Evolutionary conservation across 2,888 invertebrate species (phyloP).

Genomic region (Xestobium rufovillosum): DNA sequence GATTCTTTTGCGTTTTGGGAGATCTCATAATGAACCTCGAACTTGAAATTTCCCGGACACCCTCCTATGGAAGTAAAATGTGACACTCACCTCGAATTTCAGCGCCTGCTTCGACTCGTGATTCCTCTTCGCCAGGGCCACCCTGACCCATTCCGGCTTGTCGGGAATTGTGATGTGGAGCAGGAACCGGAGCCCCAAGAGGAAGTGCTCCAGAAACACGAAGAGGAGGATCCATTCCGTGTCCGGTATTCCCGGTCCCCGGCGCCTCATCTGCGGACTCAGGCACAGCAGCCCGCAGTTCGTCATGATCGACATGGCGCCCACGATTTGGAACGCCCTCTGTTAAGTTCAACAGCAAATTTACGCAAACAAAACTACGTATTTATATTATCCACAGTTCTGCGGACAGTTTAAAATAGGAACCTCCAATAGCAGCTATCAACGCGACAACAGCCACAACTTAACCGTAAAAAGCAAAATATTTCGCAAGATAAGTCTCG

Average conservation of each 20-base stretch:
- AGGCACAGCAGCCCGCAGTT: conserved; percentile 67
- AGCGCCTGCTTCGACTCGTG: conserved; percentile 57
- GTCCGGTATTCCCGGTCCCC: conserved; percentile 28
- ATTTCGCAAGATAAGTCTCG: too few relatives aligned
- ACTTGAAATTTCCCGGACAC: too few relatives aligned
- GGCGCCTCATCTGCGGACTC: conserved; percentile 52
- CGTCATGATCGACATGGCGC: conserved; percentile 61
- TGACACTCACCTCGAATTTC: conserved; percentile 47
- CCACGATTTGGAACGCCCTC: conserved; percentile 60
- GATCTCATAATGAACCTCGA: too few relatives aligned
- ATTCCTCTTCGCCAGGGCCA: conserved; percentile 53
- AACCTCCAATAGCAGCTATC: neutral
- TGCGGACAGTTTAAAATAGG: neutral
- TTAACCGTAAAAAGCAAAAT: too few relatives aligned
- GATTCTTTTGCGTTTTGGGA: too few relatives aligned
- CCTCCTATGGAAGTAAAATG: too few relatives aligned
- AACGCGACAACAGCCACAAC: neutral
- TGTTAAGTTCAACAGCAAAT: too few relatives aligned
- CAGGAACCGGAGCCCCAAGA: conserved; percentile 56
- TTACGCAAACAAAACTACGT: conserved; percentile 7
- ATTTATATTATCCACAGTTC: conserved; percentile 5
- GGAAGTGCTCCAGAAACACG: conserved; percentile 61
- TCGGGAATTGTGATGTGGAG: conserved; percentile 64
- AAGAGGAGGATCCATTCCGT: conserved; percentile 54
- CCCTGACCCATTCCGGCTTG: conserved; percentile 59